Evolutionary conservation across 1,140 invertebrate genomes (phyloP).

Genomic region (Monomorium pharaonis): DNA sequence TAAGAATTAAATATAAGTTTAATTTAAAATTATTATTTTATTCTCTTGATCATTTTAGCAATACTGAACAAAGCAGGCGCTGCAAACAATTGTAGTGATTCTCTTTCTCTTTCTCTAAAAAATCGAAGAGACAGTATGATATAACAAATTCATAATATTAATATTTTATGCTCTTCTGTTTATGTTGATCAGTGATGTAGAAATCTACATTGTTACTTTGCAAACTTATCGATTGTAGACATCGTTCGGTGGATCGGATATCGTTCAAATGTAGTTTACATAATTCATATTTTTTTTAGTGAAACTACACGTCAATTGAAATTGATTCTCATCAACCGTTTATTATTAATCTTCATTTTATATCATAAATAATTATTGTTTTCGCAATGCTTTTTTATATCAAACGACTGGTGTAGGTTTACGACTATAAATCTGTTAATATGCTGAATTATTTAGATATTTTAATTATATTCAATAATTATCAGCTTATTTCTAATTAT

Average conservation of each 20-base stretch:
- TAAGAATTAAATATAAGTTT: not conserved
- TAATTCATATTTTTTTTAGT: slow-evolving; percentile 8
- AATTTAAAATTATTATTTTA: not conserved
- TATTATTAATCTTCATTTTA: slow-evolving; percentile 10
- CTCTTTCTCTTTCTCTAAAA: not conserved
- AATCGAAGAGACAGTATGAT: not conserved
- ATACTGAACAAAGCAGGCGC: not conserved
- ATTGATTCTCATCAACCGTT: slow-evolving; percentile 12
- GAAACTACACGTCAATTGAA: not conserved
- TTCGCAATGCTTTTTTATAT: not conserved
- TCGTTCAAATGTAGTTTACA: not conserved
- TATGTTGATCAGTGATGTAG: not conserved
- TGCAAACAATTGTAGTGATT: not conserved
- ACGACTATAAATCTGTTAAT: not conserved
- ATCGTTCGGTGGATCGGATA: too few species aligned
- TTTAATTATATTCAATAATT: not conserved
- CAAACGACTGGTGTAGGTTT: not conserved
- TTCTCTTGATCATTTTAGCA: not conserved
- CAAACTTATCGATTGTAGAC: not conserved
- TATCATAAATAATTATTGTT: slow-evolving; percentile 1
- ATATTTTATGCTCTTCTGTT: not conserved
- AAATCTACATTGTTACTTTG: not conserved
- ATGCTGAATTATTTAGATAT: too few species aligned
- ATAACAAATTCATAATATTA: too few species aligned
- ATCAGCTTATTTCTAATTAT: not conserved